Conservation (phyloP, 2,113 vertebrate species). For the Anoura caudifer region DNA sequence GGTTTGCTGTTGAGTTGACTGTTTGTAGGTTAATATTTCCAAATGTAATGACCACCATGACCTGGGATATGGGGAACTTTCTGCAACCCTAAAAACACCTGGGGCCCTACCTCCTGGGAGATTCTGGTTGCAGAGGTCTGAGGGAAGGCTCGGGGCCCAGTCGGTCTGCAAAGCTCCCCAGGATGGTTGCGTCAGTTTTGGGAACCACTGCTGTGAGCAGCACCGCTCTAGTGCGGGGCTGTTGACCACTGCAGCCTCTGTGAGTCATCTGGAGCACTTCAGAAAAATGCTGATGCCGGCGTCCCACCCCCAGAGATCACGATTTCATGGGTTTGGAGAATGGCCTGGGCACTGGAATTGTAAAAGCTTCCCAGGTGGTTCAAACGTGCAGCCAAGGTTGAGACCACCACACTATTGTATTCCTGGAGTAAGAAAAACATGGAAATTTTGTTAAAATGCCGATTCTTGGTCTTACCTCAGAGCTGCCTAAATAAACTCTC, state of each 20-base stretch:
- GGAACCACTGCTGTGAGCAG: background rate
- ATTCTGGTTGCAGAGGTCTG: background rate
- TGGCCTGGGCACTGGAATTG: background rate
- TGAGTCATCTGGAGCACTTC: background rate
- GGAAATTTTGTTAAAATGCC: background rate
- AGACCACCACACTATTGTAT: background rate
- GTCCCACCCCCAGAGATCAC: background rate
- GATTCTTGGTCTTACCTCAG: background rate
- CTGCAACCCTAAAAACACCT: background rate
- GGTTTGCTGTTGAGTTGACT: background rate
- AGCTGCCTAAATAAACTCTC: background rate
- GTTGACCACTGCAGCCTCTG: background rate
- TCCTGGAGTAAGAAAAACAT: background rate
- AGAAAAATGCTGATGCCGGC: background rate
- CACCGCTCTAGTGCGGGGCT: background rate
- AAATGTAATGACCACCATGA: background rate
- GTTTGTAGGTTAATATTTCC: background rate
- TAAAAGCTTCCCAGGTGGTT: background rate
- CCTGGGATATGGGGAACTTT: background rate
- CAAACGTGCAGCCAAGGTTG: background rate
- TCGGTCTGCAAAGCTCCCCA: background rate
- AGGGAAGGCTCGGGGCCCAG: background rate
- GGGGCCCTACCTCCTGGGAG: background rate
- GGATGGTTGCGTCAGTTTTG: background rate
- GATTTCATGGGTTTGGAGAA: background rate